phyloP scores from a whole-genome alignment of 2,888 invertebrate species.

The Desoria tigrina region DNA sequence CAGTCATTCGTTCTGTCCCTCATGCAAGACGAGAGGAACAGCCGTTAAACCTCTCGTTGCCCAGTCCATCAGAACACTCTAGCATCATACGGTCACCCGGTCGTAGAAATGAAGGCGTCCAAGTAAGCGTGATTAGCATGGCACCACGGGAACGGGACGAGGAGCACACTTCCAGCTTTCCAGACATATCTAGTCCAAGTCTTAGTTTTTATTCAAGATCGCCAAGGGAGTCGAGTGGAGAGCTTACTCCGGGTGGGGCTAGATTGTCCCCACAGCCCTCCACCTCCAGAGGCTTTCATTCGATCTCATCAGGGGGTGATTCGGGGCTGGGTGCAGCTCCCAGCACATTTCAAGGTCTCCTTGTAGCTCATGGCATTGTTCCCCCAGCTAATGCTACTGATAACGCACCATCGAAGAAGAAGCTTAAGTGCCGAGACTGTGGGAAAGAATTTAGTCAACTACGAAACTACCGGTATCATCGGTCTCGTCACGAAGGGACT shows the following conservation, averaged over 20 bases:
- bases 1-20: constrained; percentile 6
- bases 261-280: neutral
- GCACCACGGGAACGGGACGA: constrained; percentile 1
- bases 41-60: constrained; percentile 13
- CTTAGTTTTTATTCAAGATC: neutral
- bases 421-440: constrained; percentile 70
- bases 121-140: constrained; percentile 16
- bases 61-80: neutral
- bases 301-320: constrained; percentile 12
- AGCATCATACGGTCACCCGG: neutral
- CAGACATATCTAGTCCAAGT: neutral
- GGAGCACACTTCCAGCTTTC: neutral
- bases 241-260: neutral
- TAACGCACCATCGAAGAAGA: constrained; percentile 55
- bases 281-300: neutral
- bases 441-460: constrained; percentile 79
- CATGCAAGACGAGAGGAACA: neutral
- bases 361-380: constrained; percentile 3
- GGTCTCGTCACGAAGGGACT: constrained; percentile 77
- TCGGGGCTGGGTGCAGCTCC: neutral
- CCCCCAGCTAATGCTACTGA: neutral
- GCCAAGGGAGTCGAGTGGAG: neutral
- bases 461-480: constrained; percentile 80
- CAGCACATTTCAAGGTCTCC: constrained; percentile 1
- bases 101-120: neutral